These are phyloP conservation scores for Nyctalus aviator DNA, from an alignment of 2,797 vertebrate genomes.

Conservation along the genomic window DNA sequence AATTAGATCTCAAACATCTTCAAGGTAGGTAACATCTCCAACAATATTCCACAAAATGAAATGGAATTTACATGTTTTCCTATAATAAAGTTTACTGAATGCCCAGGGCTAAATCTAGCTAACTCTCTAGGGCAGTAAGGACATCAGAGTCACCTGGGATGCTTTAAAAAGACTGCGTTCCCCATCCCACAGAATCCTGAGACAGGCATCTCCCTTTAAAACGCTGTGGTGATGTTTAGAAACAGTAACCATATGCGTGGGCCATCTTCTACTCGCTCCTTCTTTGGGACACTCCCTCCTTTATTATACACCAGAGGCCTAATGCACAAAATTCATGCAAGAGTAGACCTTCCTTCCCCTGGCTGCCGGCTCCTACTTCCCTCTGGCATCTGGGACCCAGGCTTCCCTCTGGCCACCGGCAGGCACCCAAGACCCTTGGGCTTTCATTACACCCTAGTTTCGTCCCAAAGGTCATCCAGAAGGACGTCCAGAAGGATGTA, in stretches of 20 bases:
- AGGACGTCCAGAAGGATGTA: too few species aligned
- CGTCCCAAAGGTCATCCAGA: too few species aligned
- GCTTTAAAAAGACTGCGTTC: not conserved
- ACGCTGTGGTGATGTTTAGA: not conserved
- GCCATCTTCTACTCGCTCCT: not conserved
- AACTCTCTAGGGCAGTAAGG: not conserved
- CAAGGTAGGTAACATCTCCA: not conserved
- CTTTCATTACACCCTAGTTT: too few species aligned
- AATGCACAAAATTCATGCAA: too few species aligned
- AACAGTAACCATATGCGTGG: not conserved
- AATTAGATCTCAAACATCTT: constrained; percentile 45
- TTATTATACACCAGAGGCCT: not conserved
- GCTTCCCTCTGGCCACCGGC: too few species aligned
- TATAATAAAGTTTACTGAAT: constrained; percentile 36
- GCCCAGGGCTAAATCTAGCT: not conserved
- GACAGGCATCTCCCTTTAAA: not conserved
- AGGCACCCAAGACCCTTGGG: too few species aligned
- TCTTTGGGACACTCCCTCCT: not conserved
- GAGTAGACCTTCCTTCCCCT: too few species aligned
- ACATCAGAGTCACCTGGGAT: not conserved
- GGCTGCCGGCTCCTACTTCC: too few species aligned
- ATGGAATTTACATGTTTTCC: not conserved
- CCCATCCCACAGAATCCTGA: not conserved
- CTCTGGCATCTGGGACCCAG: too few species aligned
- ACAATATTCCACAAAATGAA: not conserved